These are phyloP conservation scores for Pachyuromys duprasi DNA, from an alignment of 2,797 vertebrate genomes.

Conservation along the genomic window DNA sequence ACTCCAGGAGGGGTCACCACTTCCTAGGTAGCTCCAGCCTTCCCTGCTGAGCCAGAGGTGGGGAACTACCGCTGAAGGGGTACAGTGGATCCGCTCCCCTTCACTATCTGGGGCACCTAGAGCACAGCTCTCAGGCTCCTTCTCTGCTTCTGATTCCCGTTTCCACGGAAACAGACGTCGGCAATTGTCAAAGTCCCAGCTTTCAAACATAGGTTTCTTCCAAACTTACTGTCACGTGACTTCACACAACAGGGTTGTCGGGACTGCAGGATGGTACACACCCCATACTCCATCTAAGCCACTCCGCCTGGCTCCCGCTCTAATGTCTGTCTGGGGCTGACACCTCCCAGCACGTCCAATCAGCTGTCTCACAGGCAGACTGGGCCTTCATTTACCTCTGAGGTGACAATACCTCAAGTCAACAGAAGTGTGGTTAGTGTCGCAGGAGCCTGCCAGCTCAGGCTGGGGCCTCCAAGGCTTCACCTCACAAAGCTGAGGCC, in stretches of 20 bases:
- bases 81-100: neutral
- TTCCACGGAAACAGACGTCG: constrained; percentile 81
- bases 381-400: neutral
- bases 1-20: neutral
- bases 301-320: neutral
- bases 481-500: neutral
- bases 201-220: constrained; percentile 73
- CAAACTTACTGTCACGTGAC: constrained; percentile 69
- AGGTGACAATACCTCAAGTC: neutral
- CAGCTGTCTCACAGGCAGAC: no score
- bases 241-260: neutral
- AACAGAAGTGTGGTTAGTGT: neutral
- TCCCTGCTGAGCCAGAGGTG: neutral
- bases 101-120: constrained; percentile 72
- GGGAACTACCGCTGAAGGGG: neutral
- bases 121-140: constrained; percentile 57
- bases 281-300: neutral
- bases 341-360: neutral
- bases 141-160: constrained; percentile 67
- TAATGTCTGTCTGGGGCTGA: neutral
- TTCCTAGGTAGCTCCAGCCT: neutral
- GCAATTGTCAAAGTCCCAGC: constrained; percentile 71
- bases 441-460: neutral
- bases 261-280: neutral
- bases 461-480: neutral